Base-by-base conservation (phyloP, 92 coral and sea anemone species). In the Zoanthus sansibaricus region DNA sequence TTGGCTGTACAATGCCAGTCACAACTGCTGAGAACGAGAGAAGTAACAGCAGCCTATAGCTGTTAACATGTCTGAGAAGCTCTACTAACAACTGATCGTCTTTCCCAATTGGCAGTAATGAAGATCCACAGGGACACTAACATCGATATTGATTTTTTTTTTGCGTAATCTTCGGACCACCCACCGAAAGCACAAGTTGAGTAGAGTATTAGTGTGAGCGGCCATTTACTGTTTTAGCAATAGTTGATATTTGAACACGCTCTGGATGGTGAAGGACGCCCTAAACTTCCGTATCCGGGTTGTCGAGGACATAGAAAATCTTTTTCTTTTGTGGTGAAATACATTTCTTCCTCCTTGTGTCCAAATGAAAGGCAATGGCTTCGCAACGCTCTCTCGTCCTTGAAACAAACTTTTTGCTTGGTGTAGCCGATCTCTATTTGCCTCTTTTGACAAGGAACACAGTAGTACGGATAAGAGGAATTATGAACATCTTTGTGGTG, bases 301-400 rank as follows among this genome's bases (percentile, higher is more conserved):
- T 86, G 71, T 20, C 86, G 62, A 18, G 82, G 88, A 72, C 37
- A 79, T 75, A 83, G 77, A 33, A 86, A 76, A 15, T 71, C 37
- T 17, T 91, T 90, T 16, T 79, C 89, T 37, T 77, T 79, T 10
- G 83, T 84, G 0, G 83, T 33, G 68, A 97, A 72, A 48, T 77
- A 97, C 98, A 95, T 97, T 25, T 97, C 99, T 0, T 67, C 89
- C 54, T 92, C 94, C 61, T 86, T 88, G 79, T 97, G 99, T 1
- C 96, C 94, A 73, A 93, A 46, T 0, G 96, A 85, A 70, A 76
- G 62, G 16, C 96, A 92, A 25, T 97, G 99, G 58, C 89, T 87
- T 4, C 94, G 89, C 73, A 97, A 87, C 59, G 93, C 82, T 15
- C 86, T 90, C 80, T 97, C 98, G 32, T 97, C 99, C 80, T 91